Evolutionary conservation across 2,113 vertebrate genomes (phyloP).

Genomic region (Colistium nudipinnis): DNA sequence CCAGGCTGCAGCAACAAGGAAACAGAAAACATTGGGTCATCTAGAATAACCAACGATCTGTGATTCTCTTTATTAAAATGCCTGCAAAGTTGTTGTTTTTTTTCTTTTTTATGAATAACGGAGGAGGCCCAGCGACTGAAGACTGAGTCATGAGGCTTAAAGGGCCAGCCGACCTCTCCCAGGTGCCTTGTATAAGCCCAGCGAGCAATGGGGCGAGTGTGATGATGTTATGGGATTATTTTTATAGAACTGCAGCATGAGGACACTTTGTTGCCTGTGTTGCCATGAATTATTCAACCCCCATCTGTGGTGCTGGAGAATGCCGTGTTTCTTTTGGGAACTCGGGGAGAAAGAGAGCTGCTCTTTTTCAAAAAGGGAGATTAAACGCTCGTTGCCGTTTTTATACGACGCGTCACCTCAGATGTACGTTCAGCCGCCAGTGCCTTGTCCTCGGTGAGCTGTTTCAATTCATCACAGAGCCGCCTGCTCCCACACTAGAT

Average conservation of each 20-base stretch:
- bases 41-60: constrained; percentile 9
- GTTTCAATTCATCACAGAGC: constrained; percentile 60
- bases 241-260: constrained; percentile 75
- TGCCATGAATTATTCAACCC: constrained; percentile 77
- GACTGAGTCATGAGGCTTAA: constrained; percentile 60
- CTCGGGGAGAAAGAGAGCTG: constrained; percentile 30
- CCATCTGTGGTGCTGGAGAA: constrained; percentile 63
- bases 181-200: constrained; percentile 62
- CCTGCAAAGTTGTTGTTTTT: constrained; percentile 17
- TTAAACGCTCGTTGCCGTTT: constrained; percentile 63
- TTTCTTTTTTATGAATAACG: constrained; percentile 11
- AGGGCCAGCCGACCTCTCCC: constrained; percentile 61
- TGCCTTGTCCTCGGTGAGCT: constrained; percentile 43
- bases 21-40: neutral
- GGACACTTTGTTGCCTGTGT: constrained; percentile 67
- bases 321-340: constrained; percentile 54
- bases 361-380: constrained; percentile 43
- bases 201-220: constrained; percentile 57
- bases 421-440: constrained; percentile 50
- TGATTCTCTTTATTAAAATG: constrained; percentile 14
- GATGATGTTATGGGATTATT: constrained; percentile 77
- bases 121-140: constrained; percentile 45
- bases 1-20: constrained; percentile 5
- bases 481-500: constrained; percentile 32
- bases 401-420: constrained; percentile 64